A percentile compares a stretch with the other conserved stretches of the same genome.
phyloP scores from a whole-genome alignment of 2,113 vertebrate genomes.

The Crotalus horridus region DNA sequence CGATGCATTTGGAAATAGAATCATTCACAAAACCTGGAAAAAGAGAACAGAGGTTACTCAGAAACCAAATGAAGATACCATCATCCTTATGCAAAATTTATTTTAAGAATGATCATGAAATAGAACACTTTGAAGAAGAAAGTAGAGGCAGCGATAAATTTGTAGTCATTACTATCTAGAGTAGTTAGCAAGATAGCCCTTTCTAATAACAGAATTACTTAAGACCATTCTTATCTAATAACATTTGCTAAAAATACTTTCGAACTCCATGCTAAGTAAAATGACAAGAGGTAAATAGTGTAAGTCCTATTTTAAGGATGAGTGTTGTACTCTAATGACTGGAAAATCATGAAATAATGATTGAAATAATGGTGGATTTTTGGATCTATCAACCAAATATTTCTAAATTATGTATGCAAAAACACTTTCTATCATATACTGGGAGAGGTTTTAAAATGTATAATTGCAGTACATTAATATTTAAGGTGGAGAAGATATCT shows the following conservation, averaged over 20 bases:
- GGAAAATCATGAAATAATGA: no score
- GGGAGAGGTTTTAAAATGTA: not conserved
- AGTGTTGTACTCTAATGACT: not conserved
- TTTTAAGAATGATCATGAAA: not conserved
- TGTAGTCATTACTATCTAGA: not conserved
- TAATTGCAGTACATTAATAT: not conserved
- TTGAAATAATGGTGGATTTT: not conserved
- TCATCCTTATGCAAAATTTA: not conserved
- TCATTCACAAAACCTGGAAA: slow-evolving; percentile 78
- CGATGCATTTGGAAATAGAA: slow-evolving; percentile 77
- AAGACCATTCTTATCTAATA: not conserved
- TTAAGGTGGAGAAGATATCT: not conserved
- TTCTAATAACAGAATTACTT: not conserved
- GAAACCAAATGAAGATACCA: not conserved
- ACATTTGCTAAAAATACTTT: not conserved
- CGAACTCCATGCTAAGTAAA: not conserved
- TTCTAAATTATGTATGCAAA: not conserved
- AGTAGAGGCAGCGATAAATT: not conserved
- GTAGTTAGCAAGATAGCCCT: not conserved
- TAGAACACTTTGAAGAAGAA: not conserved
- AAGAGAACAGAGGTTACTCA: not conserved
- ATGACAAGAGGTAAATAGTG: not conserved
- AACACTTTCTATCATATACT: not conserved
- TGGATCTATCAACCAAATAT: not conserved
- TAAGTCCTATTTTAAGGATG: not conserved